Evolutionary conservation across 1,140 invertebrate species (phyloP), one percentile per base, ranked within the genome.

Genomic region (Pseudachorutes palmiensis): DNA sequence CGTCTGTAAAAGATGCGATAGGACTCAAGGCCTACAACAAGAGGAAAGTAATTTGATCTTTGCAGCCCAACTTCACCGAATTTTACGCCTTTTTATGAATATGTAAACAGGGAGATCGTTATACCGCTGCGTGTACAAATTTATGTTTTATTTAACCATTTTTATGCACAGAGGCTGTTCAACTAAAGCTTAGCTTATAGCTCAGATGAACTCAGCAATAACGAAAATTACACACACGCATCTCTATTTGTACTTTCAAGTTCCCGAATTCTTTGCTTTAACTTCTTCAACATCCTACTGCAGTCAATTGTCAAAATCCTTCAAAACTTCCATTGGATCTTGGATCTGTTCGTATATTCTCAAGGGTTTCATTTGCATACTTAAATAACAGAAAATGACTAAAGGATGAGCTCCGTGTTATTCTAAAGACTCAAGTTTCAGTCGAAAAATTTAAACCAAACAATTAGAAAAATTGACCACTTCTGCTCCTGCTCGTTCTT

Each of bases 41-140:
- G n/a, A n/a, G n/a, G n/a, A 24, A 26, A 14, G 51, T 55, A 55
- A 55, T 55, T 55, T 55, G 51, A 55, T 55, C 51, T 41, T 41
- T 41, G 5, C 19, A 9, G 36, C 19, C 19, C 36, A 41, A 9
- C 24, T 55, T 55, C 51, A 55, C 5, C 51, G 14, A 55, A 55
- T 55, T 55, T 55, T 55, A 55, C 51, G 51, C 51, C 51, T 26
- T 55, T 55, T 55, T 55, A 55, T 55, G 51, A 55, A 55, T 55
- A 55, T 19, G 51, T 55, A 55, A 55, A 55, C 51, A 55, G 51
- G 51, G 51, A 19, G 51, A 55, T 41, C 19, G 36, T 5, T 41
- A 9, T 19, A 41, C n/a, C n/a, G n/a, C n/a, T 9, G 36, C 36
- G 19, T 41, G 5, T 9, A 41, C 5, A 41, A 41, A 41, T 41